These are phyloP conservation scores for Valencia hispanica DNA, from an alignment of 2,797 vertebrate genomes.

Conservation along the genomic window DNA sequence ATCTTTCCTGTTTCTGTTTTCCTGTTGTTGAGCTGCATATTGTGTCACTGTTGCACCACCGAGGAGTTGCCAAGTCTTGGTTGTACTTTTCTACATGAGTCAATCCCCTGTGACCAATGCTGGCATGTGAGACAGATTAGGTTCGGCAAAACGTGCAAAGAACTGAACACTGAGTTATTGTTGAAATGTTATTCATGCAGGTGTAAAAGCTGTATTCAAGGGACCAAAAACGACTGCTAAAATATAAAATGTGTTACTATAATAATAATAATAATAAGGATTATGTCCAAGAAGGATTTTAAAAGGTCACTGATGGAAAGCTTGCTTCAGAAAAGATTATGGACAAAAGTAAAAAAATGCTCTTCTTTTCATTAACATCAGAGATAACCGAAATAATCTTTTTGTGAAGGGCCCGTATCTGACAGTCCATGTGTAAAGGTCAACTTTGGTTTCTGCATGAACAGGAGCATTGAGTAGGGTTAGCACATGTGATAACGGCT, in stretches of 20 bases:
- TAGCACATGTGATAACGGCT: neutral
- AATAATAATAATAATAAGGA: neutral
- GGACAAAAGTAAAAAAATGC: neutral
- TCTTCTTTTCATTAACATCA: neutral
- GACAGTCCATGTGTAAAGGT: neutral
- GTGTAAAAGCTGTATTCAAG: neutral
- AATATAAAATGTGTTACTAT: neutral
- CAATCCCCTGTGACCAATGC: neutral
- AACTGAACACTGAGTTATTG: neutral
- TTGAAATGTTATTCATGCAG: neutral
- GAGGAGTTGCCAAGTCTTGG: neutral
- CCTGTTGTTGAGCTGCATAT: conserved; percentile 45
- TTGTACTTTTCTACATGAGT: neutral
- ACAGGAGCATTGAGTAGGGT: neutral
- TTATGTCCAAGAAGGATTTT: neutral
- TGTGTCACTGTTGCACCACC: conserved; percentile 7
- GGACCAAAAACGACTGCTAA: neutral
- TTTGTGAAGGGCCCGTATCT: neutral
- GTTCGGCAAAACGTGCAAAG: neutral
- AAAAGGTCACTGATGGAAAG: conserved; percentile 14
- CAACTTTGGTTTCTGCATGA: neutral
- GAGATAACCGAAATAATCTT: neutral
- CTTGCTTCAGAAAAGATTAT: neutral
- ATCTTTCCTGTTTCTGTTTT: conserved; percentile 43
- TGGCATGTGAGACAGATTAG: neutral